These are phyloP conservation scores for Petrophora chlorosata DNA, from an alignment of 2,888 invertebrate species.

Conservation along the genomic window DNA sequence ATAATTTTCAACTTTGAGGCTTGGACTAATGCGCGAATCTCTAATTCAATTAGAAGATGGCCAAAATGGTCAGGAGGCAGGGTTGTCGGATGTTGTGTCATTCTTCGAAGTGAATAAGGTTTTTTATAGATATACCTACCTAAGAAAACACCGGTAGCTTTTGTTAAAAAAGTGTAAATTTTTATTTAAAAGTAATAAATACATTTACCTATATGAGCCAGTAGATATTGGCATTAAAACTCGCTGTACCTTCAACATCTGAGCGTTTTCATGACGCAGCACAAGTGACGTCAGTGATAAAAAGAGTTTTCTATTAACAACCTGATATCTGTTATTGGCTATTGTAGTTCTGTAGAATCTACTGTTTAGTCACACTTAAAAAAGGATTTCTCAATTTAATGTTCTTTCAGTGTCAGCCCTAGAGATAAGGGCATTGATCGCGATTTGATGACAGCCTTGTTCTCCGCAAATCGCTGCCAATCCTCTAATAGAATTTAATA, in stretches of 20 bases:
- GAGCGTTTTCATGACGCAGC: too few relatives aligned
- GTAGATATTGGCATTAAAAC: too few relatives aligned
- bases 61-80: slow-evolving; percentile 12
- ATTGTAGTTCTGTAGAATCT: too few relatives aligned
- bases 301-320: too few relatives aligned
- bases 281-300: too few relatives aligned
- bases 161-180: too few relatives aligned
- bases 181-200: too few relatives aligned
- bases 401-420: slow-evolving; percentile 24
- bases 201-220: too few relatives aligned
- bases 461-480: slow-evolving; percentile 46
- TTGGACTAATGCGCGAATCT: slow-evolving; percentile 55
- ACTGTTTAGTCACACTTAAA: neutral
- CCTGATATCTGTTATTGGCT: too few relatives aligned
- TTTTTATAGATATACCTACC: too few relatives aligned
- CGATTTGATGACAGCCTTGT: slow-evolving; percentile 63
- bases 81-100: slow-evolving; percentile 19
- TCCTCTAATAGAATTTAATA: slow-evolving; percentile 73
- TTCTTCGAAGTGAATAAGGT: neutral
- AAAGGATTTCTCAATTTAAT: neutral
- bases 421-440: slow-evolving; percentile 43
- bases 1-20: slow-evolving; percentile 66
- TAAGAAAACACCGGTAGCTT: too few relatives aligned
- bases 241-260: too few relatives aligned
- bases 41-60: slow-evolving; percentile 61